Base-by-base conservation (phyloP, 2,888 invertebrate species). In the Dynastes maya region DNA sequence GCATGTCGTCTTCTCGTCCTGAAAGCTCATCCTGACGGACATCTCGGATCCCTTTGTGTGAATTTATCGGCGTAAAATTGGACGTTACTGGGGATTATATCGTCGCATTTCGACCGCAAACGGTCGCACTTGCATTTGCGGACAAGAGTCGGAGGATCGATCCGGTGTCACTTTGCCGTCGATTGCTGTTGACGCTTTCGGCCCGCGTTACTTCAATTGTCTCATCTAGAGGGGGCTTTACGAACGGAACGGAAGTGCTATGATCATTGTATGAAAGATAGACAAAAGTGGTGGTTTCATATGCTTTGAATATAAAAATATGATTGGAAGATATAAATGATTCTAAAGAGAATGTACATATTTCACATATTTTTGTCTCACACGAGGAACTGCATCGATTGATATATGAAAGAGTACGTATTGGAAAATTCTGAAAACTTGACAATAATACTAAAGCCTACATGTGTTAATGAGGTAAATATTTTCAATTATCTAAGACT, bases 1-100 rank as follows among this genome's bases (percentile, higher is more conserved):
- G 68, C 51, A 29, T 51, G 67, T 49, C 49, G 72, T 32, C 74
- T 58, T 37, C 40, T 9, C 53, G n/a, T 49, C 70, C 11, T 45
- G 22, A 40, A 22, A 61, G 13, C 61, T 74, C 61, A 45, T 61
- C 72, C 72, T 74, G 80, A 77, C 79, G 78, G 80, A 78, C 81
- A 71, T 74, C 61, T 61, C 72, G 63, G 71, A 77, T 71, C 76
- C 77, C 79, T 82, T 82, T 82, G 82, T 82, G 79, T 79, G 78
- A 80, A 82, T 81, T 82, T 82, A 82, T 82, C 82, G 81, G 79
- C 82, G 80, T 81, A 80, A 82, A 82, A 82, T 82, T 82, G 81
- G 80, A 80, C 77, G 80, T 80, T 80, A 80, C 72, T 58, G 68
- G 63, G 79, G 78, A 80, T 80, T 80, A 80, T 78, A 76, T 80